Base-by-base conservation (phyloP, 1,140 invertebrate species). In the Drosophila pachea region DNA sequence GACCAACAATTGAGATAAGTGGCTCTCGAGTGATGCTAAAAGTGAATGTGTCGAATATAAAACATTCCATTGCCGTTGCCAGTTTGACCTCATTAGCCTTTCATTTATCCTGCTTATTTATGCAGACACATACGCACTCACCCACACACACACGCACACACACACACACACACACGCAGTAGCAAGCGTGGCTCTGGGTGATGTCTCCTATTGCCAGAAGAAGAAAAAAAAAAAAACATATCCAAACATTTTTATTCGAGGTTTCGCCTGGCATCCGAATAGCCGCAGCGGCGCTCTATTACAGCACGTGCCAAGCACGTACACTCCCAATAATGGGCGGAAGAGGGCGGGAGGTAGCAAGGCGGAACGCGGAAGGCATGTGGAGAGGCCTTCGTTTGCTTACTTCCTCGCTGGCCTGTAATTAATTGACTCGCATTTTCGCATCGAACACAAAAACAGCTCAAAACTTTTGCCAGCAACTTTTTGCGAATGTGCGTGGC, bases 351-450 rank as follows among this genome's bases (percentile, higher is more conserved):
- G 7, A n/a, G n/a, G n/a, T n/a, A n/a, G n/a, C n/a, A n/a, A n/a
- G n/a, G n/a, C n/a, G n/a, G n/a, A n/a, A n/a, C n/a, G n/a, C n/a
- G n/a, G 29, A 29, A 29, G 9, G 1, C 8, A 31, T 22, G 22
- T 22, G 22, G 14, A 36, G 8, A 35, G 16, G 40, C 11, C 7
- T 45, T 35, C 49, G 42, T 52, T 7, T 50, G 40, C 12, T 49
- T 70, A 16, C 54, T 61, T 65, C 38, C 36, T 67, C 29, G 62
- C 45, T 56, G 73, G 73, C 56, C 70, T 84, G 79, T 84, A 86
- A 84, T 84, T 84, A 86, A 84, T 84, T 86, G 79, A 83, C 76
- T 83, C 73, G 53, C 68, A 78, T 83, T 84, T 83, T 78, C 65
- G 47, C 79, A 69, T 83, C 65, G 56, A 67, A 63, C 59, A 65